Evolutionary conservation across 2,797 vertebrate genomes (phyloP).

Genomic region (Schizopygopsis malacanthus): DNA sequence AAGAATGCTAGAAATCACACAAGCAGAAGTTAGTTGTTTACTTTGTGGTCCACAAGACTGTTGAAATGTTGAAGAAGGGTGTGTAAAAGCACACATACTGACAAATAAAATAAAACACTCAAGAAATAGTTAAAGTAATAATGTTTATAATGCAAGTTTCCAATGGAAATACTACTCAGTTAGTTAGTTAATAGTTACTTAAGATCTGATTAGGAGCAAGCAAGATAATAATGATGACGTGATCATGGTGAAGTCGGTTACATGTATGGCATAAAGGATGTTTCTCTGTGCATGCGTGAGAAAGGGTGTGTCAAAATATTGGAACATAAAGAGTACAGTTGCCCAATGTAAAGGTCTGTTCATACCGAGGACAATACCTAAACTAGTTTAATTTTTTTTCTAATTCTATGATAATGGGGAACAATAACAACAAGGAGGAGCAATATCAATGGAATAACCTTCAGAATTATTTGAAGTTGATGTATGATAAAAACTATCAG

Average conservation of each 20-base stretch:
- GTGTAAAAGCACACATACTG: background rate
- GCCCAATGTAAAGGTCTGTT: background rate
- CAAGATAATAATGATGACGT: background rate
- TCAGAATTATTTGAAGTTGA: background rate
- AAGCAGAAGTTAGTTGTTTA: background rate
- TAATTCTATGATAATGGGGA: background rate
- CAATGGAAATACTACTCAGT: background rate
- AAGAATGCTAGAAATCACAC: background rate
- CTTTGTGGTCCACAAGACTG: background rate
- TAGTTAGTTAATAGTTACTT: background rate
- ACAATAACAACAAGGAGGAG: background rate
- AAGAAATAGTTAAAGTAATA: background rate
- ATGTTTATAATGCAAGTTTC: background rate
- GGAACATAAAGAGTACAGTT: background rate
- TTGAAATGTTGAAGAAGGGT: background rate
- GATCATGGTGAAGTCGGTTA: background rate
- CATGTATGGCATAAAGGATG: background rate
- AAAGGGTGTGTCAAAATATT: background rate
- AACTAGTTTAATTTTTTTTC: background rate
- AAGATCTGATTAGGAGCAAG: background rate
- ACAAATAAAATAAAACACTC: background rate
- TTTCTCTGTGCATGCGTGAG: background rate
- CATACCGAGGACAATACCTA: background rate
- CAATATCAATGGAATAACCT: background rate
- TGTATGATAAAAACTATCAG: background rate